phyloP scores from a whole-genome alignment of 2,113 vertebrate genomes.

The Glareola pratincola region DNA sequence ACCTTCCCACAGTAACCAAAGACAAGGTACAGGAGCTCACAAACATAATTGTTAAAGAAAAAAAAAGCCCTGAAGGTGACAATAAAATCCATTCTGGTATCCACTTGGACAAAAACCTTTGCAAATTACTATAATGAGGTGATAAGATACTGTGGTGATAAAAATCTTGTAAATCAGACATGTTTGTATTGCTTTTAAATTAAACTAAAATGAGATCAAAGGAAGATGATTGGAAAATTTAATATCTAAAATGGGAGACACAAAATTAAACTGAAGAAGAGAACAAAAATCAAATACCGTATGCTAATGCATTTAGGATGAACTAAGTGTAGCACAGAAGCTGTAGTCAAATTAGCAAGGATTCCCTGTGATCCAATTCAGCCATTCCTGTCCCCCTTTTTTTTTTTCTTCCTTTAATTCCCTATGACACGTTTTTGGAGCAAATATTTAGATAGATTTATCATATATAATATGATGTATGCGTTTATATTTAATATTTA shows the following conservation, averaged over 20 bases:
- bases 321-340: background rate
- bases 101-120: background rate
- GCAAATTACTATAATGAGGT: background rate
- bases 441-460: rapidly evolving
- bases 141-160: background rate
- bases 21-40: background rate
- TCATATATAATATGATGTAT: rapidly evolving
- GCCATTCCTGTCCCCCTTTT: background rate
- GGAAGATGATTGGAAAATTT: background rate
- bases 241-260: background rate
- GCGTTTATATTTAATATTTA: background rate
- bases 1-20: background rate
- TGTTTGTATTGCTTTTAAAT: conserved; percentile 22
- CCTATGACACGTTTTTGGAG: background rate
- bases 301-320: background rate
- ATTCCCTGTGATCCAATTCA: background rate
- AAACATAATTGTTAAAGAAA: background rate
- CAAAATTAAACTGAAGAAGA: background rate
- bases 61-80: background rate
- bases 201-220: background rate
- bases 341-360: background rate
- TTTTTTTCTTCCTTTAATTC: background rate
- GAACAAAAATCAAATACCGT: background rate
- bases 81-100: background rate
- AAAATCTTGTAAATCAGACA: background rate